Base-by-base conservation (phyloP, 2,797 vertebrate genomes). In the Acrocephalus scirpaceus region DNA sequence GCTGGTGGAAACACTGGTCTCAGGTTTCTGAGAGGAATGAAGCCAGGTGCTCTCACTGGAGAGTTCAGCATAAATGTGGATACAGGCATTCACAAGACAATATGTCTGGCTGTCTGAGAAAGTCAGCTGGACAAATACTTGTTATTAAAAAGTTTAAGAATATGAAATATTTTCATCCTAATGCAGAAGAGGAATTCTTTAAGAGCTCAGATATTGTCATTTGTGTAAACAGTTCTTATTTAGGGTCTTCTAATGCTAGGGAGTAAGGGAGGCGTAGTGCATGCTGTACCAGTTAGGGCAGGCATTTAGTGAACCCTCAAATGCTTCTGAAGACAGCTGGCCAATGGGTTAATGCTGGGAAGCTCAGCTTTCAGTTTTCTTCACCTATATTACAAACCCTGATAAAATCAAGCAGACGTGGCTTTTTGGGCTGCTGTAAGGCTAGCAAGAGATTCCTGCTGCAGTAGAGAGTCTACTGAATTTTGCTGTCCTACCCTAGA, bases 51-150 rank as follows among this genome's bases (percentile, higher is more conserved):
- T 70, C 16, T 34, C 34, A 21, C 16, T 13, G 13, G 57, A 34
- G 32, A 34, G 5, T 20, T 13, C 1, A 1, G 47, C 16, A 21
- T 57, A n/a, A 61, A 26, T 4, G 5, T 3, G 3, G 34, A 34
- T 56, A 13, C 27, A 47, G 25, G 25, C 10, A 22, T 78, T 47
- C 36, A 50, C 25, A 65, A 38, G 20, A 54, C 18, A 21, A 2
- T 15, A 8, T 9, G 5, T 36, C 21, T 56, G 25, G 16, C 64
- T 73, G 34, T 16, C 45, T 65, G 38, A 62, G 16, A 44, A 65
- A 48, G 45, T 32, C 6, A 9, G 29, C 30, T 42, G 47, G 47
- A 38, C 26, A 82, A 92, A 38, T 30, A 15, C 0, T 0, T 22
- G 27, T 50, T 50, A 22, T 48, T 53, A 29, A 57, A 71, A 69